Evolutionary conservation across 1,140 invertebrate genomes (phyloP), one percentile per base, ranked within the genome.

Genomic region (Drosophila subobscura): DNA sequence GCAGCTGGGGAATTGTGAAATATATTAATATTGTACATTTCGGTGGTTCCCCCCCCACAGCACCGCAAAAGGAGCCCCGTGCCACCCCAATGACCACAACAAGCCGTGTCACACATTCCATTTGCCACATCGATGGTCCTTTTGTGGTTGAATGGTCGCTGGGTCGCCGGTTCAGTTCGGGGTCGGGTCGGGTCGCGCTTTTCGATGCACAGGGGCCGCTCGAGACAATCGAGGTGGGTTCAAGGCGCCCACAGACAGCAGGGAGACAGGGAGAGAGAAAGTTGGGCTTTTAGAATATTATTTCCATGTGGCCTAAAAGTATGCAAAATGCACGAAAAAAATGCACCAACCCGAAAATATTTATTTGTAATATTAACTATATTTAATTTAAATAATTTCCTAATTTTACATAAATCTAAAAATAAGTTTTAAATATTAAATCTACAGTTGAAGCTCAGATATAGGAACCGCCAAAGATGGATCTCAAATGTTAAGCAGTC

Each of bases 1-100:
- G 83, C 83, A 86, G 83, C 83, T 88, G 71, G 83, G 83, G 83
- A 86, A 86, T 86, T 86, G 77, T 86, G 78, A 86, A 86, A 86
- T 78, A 88, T 88, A 86, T 86, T 86, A 88, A 86, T 86, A 86
- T 86, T 85, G 81, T 85, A 85, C 81, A 85, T 79, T 85, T 85
- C 78, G 77, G 77, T 70, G 71, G 79, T 37, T 66, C 65, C 44
- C 60, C 59, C 49, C 5, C 45, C 12, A 41, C 47, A 41, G 1
- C 47, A 40, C 16, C 22, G 45, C 23, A 49, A 29, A 37, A 25
- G 27, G n/a, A 54, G 3, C 29, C 53, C 12, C 40, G 16, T 25
- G 33, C 22, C 20, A 20, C 46, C 51, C 54, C 42, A 22, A 25
- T 33, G 53, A 40, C 59, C 60, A 52, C 46, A 58, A 56, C 54